Evolutionary conservation across 2,797 vertebrate species (phyloP).

Genomic region (Harpagifer antarcticus): DNA sequence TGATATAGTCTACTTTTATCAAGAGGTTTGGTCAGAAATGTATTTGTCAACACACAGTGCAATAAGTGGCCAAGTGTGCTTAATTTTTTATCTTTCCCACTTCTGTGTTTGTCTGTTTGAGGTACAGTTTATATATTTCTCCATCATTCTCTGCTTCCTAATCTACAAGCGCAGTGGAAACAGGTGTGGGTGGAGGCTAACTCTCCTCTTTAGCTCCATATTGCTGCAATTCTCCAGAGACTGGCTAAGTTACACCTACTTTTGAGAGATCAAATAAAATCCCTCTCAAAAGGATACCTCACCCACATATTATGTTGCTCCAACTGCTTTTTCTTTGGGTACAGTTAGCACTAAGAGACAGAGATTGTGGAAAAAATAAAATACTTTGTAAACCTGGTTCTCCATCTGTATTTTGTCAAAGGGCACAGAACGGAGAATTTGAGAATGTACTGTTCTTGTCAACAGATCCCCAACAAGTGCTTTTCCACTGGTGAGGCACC

Average conservation of each 20-base stretch:
- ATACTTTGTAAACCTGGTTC: neutral
- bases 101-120: constrained; percentile 1
- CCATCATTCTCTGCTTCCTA: neutral
- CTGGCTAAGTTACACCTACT: neutral
- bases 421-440: constrained; percentile 8
- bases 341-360: neutral
- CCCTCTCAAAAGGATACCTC: neutral
- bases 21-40: neutral
- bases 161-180: neutral
- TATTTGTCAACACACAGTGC: neutral
- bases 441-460: constrained; percentile 31
- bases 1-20: neutral
- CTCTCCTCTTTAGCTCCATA: neutral
- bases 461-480: constrained; percentile 92
- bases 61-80: neutral
- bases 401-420: constrained; percentile 1
- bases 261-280: constrained; percentile 4
- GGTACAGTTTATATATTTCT: constrained; percentile 1
- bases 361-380: neutral
- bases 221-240: constrained; percentile 1
- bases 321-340: neutral
- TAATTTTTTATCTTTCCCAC: neutral
- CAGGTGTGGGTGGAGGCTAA: constrained; percentile 2
- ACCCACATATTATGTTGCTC: neutral
- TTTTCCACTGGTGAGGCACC: constrained; percentile 94